phyloP scores from a whole-genome alignment of 2,888 invertebrate species.

The Zygogramma bicolorata region DNA sequence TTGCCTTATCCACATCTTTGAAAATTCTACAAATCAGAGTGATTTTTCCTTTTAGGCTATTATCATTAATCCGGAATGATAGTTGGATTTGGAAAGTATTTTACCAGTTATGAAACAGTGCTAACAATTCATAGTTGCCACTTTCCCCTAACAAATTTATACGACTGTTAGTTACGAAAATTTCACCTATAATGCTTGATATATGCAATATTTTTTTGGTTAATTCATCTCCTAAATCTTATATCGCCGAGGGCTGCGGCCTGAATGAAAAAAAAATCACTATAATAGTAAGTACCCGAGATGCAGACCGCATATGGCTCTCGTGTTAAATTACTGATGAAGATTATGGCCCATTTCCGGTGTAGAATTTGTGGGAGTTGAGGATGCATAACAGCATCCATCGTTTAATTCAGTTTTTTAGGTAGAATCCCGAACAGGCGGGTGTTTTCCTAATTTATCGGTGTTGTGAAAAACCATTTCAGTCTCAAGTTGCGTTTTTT shows the following conservation, averaged over 20 bases:
- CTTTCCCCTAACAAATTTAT: too few relatives aligned
- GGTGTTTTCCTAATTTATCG: background rate
- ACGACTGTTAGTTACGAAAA: too few relatives aligned
- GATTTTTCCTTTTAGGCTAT: too few relatives aligned
- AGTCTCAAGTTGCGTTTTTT: background rate
- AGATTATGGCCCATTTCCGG: constrained; percentile 52
- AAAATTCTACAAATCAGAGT: too few relatives aligned
- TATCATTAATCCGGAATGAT: too few relatives aligned
- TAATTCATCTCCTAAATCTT: too few relatives aligned
- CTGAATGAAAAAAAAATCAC: background rate
- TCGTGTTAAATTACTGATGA: constrained; percentile 38
- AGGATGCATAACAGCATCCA: constrained; percentile 31
- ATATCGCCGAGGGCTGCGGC: background rate
- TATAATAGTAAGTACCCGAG: constrained; percentile 1
- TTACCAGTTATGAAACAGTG: too few relatives aligned
- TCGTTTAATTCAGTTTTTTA: constrained; percentile 31
- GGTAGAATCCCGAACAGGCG: background rate
- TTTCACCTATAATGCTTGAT: too few relatives aligned
- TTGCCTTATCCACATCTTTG: too few relatives aligned
- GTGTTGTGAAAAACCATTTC: background rate
- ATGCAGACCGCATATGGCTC: constrained; percentile 21
- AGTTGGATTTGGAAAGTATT: too few relatives aligned
- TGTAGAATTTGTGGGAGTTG: constrained; percentile 47
- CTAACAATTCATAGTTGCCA: too few relatives aligned
- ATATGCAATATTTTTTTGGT: too few relatives aligned